Conservation (phyloP, 92 coral and sea anemone species). For the Heteractis magnifica region DNA sequence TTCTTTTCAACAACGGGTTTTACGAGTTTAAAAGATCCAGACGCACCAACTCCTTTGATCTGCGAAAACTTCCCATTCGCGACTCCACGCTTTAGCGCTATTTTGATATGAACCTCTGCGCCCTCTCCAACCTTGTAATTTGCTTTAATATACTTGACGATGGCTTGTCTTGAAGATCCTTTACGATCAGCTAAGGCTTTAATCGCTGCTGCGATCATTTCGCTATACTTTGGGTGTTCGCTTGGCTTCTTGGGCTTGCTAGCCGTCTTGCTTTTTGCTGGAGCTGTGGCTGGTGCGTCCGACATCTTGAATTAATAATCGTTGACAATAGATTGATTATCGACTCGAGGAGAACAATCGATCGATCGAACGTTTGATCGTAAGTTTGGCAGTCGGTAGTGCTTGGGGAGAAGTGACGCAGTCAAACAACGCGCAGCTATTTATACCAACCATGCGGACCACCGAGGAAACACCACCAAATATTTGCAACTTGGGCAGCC, state of each 20-base stretch:
- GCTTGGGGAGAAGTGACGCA: conserved; percentile 99
- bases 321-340: conserved; percentile 51
- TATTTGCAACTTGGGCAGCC: conserved; percentile 78
- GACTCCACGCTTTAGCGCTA: conserved; percentile 62
- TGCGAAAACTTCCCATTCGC: conserved; percentile 48
- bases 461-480: conserved; percentile 90
- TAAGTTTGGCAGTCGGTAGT: conserved; percentile 61
- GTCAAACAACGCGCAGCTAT: conserved; percentile 84
- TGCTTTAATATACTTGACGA: conserved; percentile 64
- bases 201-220: conserved; percentile 77
- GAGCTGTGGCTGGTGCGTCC: conserved; percentile 38
- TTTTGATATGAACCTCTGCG: conserved; percentile 56
- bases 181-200: conserved; percentile 72
- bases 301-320: conserved; percentile 85
- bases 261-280: conserved; percentile 44
- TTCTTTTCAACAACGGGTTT: conserved; percentile 36
- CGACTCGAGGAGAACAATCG: conserved; percentile 47
- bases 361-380: conserved; percentile 69
- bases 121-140: conserved; percentile 72
- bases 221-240: conserved; percentile 90
- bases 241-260: conserved; percentile 67
- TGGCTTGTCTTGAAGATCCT: conserved; percentile 91
- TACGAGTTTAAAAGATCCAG: conserved; percentile 86
- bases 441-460: conserved; percentile 93
- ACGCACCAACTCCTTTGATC: conserved; percentile 84